Evolutionary conservation across 1,140 invertebrate genomes (phyloP).

Genomic region (Leptoteleia sp.): DNA sequence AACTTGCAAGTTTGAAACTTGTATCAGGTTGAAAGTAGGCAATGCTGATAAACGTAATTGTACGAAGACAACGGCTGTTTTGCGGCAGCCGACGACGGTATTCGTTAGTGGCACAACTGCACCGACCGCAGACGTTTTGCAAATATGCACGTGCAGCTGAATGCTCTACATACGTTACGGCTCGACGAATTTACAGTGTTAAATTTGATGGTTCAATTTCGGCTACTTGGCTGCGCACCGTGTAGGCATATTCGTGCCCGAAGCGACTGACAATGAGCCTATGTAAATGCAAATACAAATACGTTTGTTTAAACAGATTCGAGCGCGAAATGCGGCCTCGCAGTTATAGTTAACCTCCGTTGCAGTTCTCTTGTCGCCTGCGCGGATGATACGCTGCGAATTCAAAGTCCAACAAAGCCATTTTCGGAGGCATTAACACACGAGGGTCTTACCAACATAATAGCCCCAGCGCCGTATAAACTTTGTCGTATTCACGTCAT

Average conservation of each 20-base stretch:
- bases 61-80: slow-evolving; percentile 61
- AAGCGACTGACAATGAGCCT: slow-evolving; percentile 65
- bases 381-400: slow-evolving; percentile 60
- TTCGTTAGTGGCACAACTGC: slow-evolving; percentile 54
- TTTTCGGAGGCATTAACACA: slow-evolving; percentile 58
- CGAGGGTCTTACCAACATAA: slow-evolving; percentile 64
- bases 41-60: slow-evolving; percentile 64
- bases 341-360: slow-evolving; percentile 61
- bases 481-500: slow-evolving; percentile 58
- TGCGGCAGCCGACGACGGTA: slow-evolving; percentile 41
- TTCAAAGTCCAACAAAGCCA: slow-evolving; percentile 66
- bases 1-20: slow-evolving; percentile 59
- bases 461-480: slow-evolving; percentile 58
- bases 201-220: slow-evolving; percentile 65
- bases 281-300: slow-evolving; percentile 72
- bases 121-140: slow-evolving; percentile 63
- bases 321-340: slow-evolving; percentile 55
- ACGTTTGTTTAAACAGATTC: slow-evolving; percentile 65
- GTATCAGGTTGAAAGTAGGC: slow-evolving; percentile 56
- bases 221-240: slow-evolving; percentile 41
- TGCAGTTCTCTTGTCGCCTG: slow-evolving; percentile 50
- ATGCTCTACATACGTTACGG: slow-evolving; percentile 59
- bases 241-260: slow-evolving; percentile 61
- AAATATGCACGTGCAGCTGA: slow-evolving; percentile 51
- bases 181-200: slow-evolving; percentile 61